phyloP scores from a whole-genome alignment of 1,140 invertebrate species.

The Drosophila novamexicana region DNA sequence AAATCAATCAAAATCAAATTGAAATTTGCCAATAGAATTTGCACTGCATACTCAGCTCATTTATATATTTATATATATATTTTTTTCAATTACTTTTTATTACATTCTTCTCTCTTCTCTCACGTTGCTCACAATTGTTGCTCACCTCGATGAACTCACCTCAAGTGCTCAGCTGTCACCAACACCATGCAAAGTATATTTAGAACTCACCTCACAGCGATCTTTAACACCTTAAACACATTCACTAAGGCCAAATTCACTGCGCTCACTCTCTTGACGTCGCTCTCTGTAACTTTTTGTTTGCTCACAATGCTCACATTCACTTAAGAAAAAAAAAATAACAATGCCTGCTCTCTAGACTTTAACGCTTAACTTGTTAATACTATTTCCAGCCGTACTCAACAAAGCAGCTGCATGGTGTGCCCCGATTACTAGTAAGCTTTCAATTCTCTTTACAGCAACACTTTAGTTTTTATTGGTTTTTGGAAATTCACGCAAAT shows the following conservation, averaged over 20 bases:
- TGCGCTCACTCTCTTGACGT: background rate
- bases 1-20: conserved; percentile 4
- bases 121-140: conserved; percentile 13
- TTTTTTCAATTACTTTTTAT: background rate
- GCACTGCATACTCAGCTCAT: conserved; percentile 59
- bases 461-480: background rate
- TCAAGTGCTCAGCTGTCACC: too few species aligned
- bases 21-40: conserved; percentile 59
- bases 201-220: conserved; percentile 5
- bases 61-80: conserved; percentile 3
- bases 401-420: conserved; percentile 29
- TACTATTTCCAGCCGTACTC: conserved; percentile 28
- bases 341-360: conserved; percentile 26
- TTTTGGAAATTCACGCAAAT: background rate
- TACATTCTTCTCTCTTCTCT: background rate
- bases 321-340: background rate
- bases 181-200: conserved; percentile 1
- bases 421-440: conserved; percentile 30
- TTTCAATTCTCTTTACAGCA: conserved; percentile 1
- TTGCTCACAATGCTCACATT: background rate
- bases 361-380: conserved; percentile 22
- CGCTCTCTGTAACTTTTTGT: background rate
- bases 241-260: background rate
- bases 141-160: conserved; percentile 1
- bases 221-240: background rate